Percentiles rank a stretch among this genome's conserved stretches.
Evolutionary conservation across 2,113 vertebrate genomes (phyloP).

Genomic region (Dunckerocampus dactyliophorus): DNA sequence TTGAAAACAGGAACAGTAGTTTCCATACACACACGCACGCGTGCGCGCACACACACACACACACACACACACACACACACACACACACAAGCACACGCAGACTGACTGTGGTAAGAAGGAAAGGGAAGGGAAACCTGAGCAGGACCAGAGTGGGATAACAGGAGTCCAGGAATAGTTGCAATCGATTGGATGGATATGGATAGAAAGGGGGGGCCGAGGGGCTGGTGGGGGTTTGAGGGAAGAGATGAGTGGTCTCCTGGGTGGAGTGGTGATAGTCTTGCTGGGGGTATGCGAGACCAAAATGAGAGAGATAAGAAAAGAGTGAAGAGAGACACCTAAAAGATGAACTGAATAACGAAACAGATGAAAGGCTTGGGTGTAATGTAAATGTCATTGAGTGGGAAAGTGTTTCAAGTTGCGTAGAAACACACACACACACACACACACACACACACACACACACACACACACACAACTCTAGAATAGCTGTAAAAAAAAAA

Average conservation of each 20-base stretch:
- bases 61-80: conserved; percentile 12
- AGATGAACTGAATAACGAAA: conserved; percentile 22
- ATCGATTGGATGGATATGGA: conserved; percentile 83
- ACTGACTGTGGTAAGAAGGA: conserved; percentile 54
- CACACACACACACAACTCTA: conserved; percentile 29
- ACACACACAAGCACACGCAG: conserved; percentile 19
- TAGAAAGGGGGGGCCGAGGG: conserved; percentile 13
- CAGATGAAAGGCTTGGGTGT: conserved; percentile 61
- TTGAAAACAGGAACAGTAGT: conserved; percentile 20
- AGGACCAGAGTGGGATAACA: conserved; percentile 71
- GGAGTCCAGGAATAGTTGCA: conserved; percentile 90
- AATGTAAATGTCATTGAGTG: conserved; percentile 12
- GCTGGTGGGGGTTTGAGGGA: too few species aligned
- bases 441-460: conserved; percentile 24
- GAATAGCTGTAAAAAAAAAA: conserved; percentile 59
- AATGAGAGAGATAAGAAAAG: conserved; percentile 55
- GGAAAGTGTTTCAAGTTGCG: neutral
- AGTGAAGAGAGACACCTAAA: conserved; percentile 65
- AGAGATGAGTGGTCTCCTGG: conserved; percentile 83
- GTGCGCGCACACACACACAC: conserved; percentile 21
- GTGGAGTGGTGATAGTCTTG: conserved; percentile 84
- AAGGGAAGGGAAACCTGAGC: conserved; percentile 71
- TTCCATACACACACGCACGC: conserved; percentile 10
- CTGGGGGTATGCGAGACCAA: conserved; percentile 87
- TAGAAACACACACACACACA: conserved; percentile 15